These are phyloP conservation scores for Rapana venosa DNA, from an alignment of 2,888 invertebrate species.

Conservation along the genomic window DNA sequence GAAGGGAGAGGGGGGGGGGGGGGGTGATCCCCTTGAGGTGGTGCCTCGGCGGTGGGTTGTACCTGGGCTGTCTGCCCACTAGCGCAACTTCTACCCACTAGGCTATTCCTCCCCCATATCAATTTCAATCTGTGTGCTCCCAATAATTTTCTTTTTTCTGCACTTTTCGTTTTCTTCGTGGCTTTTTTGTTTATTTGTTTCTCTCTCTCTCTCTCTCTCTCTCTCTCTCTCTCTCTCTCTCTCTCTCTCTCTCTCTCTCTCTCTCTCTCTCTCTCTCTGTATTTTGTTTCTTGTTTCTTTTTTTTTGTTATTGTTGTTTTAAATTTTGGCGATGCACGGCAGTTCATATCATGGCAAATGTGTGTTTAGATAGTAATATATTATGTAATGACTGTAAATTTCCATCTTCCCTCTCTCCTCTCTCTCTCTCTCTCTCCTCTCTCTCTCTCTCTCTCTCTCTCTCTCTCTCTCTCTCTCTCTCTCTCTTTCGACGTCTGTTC, in stretches of 20 bases:
- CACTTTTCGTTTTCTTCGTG: too few species aligned
- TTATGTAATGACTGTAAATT: too few species aligned
- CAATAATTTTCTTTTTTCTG: too few species aligned
- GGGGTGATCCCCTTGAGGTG: too few species aligned
- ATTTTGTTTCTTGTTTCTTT: not conserved
- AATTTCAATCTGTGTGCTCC: too few species aligned
- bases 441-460: not conserved
- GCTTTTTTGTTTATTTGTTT: not conserved
- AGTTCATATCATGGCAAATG: too few species aligned
- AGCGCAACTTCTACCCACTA: too few species aligned
- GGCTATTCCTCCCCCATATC: not conserved
- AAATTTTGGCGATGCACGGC: too few species aligned
- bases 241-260: not conserved
- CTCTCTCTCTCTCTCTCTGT: not conserved
- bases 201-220: not conserved
- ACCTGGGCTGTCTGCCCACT: too few species aligned
- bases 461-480: not conserved
- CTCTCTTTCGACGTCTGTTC: not conserved
- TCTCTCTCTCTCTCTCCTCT: conserved; percentile 11
- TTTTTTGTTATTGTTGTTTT: not conserved
- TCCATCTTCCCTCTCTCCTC: not conserved
- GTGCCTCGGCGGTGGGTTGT: too few species aligned
- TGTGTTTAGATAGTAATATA: too few species aligned
- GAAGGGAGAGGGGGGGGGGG: too few species aligned
- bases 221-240: not conserved